Evolutionary conservation across 2,797 vertebrate species (phyloP).

Genomic region (Orestias chungarensis): DNA sequence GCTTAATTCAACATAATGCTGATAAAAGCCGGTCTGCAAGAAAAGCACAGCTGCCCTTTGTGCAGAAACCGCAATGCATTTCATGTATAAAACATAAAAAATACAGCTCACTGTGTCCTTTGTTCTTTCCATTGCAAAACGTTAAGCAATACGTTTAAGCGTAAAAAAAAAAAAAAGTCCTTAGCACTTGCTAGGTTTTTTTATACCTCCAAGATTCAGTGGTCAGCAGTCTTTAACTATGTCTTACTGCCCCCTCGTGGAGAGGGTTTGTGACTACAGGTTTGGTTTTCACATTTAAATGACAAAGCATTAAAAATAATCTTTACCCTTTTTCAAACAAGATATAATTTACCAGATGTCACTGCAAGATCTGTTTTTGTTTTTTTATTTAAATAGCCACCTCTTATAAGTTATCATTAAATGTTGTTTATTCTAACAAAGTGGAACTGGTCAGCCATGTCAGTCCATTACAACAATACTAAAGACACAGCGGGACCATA

Average conservation of each 20-base stretch:
- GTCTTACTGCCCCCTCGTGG: constrained; percentile 59
- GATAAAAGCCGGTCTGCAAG: constrained; percentile 31
- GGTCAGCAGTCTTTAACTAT: constrained; percentile 11
- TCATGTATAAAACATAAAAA: constrained; percentile 10
- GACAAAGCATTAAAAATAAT: background rate
- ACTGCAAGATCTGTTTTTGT: background rate
- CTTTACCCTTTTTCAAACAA: constrained; percentile 26
- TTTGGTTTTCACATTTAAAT: background rate
- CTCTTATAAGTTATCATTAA: background rate
- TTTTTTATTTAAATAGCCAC: background rate
- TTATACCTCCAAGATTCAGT: constrained; percentile 6
- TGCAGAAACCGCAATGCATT: constrained; percentile 12
- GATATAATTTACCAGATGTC: background rate
- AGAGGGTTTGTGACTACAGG: background rate
- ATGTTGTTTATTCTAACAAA: background rate
- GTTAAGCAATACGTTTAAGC: background rate
- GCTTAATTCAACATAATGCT: constrained; percentile 31
- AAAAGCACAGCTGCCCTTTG: constrained; percentile 27
- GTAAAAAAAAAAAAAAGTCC: background rate
- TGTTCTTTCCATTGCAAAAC: background rate
- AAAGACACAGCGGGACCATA: background rate
- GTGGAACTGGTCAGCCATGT: background rate
- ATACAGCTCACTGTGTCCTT: background rate
- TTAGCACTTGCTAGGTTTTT: background rate
- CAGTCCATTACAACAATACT: background rate